A percentile compares a stretch with the other conserved stretches of the same genome.
These are phyloP conservation scores for Euphonia xanthogaster DNA, from an alignment of 2,797 vertebrate genomes.

Conservation along the genomic window DNA sequence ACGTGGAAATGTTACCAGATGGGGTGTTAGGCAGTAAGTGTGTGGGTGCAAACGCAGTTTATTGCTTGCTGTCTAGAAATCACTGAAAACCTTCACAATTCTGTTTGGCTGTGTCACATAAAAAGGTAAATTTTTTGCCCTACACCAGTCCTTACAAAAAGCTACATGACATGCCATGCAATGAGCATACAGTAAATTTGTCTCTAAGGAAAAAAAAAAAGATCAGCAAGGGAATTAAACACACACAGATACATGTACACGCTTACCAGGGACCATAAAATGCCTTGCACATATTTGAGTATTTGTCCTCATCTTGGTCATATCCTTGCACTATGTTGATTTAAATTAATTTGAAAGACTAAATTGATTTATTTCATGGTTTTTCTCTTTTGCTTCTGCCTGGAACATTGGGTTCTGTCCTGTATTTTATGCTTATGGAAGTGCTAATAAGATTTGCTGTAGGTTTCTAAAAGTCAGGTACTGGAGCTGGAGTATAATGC, in stretches of 20 bases:
- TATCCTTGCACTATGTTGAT: conserved; percentile 14
- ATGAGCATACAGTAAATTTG: conserved; percentile 54
- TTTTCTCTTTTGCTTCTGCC: conserved; percentile 45
- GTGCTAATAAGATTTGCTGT: conserved; percentile 66
- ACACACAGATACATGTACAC: background rate
- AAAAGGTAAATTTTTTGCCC: conserved; percentile 73
- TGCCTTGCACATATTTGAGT: background rate
- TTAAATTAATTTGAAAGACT: conserved; percentile 42
- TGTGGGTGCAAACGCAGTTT: conserved; percentile 82
- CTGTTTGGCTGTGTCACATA: conserved; percentile 65
- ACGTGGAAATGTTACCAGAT: conserved; percentile 97
- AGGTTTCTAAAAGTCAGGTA: conserved; percentile 70
- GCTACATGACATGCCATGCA: conserved; percentile 28
- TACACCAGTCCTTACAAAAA: conserved; percentile 66
- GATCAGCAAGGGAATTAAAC: conserved; percentile 43
- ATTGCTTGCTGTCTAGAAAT: conserved; percentile 81
- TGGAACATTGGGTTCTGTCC: background rate
- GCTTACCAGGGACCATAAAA: background rate
- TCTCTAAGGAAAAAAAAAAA: conserved; percentile 64
- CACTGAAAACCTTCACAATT: conserved; percentile 75
- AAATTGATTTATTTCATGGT: conserved; percentile 59
- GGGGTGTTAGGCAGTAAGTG: conserved; percentile 92
- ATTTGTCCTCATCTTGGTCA: conserved; percentile 28
- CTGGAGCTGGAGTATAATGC: conserved; percentile 65
- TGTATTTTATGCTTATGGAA: conserved; percentile 50